These are phyloP conservation scores for Haplotaxodon microlepis DNA, from an alignment of 2,113 vertebrate species.

Conservation along the genomic window DNA sequence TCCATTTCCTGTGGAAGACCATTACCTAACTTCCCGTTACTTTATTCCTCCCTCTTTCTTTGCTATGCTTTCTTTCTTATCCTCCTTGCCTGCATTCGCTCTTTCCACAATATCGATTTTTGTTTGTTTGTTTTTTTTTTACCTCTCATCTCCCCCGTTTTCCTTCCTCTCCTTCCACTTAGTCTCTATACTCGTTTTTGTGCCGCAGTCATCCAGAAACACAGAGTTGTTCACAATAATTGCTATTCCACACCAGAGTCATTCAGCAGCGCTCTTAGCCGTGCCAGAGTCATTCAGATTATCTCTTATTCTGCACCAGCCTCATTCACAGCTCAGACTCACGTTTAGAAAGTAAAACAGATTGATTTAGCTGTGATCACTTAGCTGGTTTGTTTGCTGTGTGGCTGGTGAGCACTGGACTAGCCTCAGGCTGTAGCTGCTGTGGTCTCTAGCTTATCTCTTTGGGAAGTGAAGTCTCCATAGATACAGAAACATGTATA, in stretches of 20 bases:
- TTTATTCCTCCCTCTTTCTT: slow-evolving; percentile 49
- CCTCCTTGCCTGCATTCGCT: not conserved
- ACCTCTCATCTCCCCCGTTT: not conserved
- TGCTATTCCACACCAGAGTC: slow-evolving; percentile 35
- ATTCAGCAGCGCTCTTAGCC: not conserved
- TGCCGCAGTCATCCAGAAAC: slow-evolving; percentile 28
- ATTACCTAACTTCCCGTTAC: slow-evolving; percentile 69
- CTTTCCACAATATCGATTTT: slow-evolving; percentile 33
- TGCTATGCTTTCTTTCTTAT: slow-evolving; percentile 23
- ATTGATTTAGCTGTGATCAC: slow-evolving; percentile 27
- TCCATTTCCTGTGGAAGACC: slow-evolving; percentile 71
- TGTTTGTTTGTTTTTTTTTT: not conserved
- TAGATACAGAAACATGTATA: not conserved
- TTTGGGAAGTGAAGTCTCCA: slow-evolving; percentile 16
- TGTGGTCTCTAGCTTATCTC: slow-evolving; percentile 14
- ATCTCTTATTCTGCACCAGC: not conserved
- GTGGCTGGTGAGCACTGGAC: slow-evolving; percentile 16
- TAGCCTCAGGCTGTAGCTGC: not conserved
- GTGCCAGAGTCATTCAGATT: slow-evolving; percentile 13
- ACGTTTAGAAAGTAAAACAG: not conserved
- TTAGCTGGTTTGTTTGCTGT: slow-evolving; percentile 32
- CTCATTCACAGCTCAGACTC: slow-evolving; percentile 22
- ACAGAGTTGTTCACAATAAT: slow-evolving; percentile 17
- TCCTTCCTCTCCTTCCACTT: not conserved
- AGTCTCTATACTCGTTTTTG: not conserved